Conservation (phyloP, 2,797 vertebrate species). For the Megaceryle alcyon region DNA sequence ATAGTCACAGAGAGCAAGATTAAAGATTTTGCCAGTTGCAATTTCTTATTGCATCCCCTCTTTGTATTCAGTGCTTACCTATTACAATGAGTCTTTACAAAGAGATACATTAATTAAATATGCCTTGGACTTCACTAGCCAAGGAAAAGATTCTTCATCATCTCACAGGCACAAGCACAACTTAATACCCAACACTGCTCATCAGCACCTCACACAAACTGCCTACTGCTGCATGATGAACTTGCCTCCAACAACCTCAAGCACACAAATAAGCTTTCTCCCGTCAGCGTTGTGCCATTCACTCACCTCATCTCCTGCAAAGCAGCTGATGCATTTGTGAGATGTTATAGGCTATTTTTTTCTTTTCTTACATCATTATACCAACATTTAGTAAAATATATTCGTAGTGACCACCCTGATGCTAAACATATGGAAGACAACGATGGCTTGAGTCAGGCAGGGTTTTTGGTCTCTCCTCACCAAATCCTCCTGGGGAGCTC, state of each 20-base stretch:
- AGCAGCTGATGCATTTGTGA: neutral
- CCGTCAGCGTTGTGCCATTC: neutral
- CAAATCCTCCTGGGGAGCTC: neutral
- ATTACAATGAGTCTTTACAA: neutral
- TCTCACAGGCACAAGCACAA: neutral
- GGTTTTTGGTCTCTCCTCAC: neutral
- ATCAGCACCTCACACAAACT: neutral
- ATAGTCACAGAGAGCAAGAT: too few relatives aligned
- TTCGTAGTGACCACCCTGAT: neutral
- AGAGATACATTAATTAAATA: constrained; percentile 49
- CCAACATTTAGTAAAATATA: neutral
- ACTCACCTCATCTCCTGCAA: neutral
- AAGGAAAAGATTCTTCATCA: constrained; percentile 31
- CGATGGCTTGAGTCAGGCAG: too few relatives aligned
- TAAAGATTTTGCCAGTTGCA: neutral
- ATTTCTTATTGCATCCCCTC: constrained; percentile 17
- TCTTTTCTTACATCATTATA: neutral
- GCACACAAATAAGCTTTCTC: neutral
- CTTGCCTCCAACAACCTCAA: neutral
- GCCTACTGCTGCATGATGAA: neutral
- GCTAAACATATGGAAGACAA: neutral
- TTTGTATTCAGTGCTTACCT: constrained; percentile 15
- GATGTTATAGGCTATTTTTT: neutral
- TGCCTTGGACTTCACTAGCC: neutral
- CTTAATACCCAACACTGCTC: neutral